Evolutionary conservation across 2,113 vertebrate genomes (phyloP).

Genomic region (Fregetta grallaria): DNA sequence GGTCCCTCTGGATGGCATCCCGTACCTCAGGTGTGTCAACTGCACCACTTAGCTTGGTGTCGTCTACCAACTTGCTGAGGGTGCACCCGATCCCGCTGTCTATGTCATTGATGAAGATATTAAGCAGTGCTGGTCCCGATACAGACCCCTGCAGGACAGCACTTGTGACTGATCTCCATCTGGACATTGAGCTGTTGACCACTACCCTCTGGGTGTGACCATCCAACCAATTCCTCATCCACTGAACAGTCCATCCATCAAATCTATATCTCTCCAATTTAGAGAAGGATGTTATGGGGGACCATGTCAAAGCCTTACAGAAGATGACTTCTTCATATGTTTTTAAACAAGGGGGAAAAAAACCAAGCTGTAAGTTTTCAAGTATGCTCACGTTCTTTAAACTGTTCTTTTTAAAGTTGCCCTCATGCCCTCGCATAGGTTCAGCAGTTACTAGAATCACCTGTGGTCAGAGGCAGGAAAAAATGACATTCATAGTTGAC

Average conservation of each 20-base stretch:
- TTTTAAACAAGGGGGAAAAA: background rate
- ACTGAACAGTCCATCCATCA: background rate
- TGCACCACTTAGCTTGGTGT: background rate
- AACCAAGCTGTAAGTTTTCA: background rate
- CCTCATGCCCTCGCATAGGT: background rate
- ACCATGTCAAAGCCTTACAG: background rate
- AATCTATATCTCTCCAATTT: background rate
- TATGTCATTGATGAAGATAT: background rate
- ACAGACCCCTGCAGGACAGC: background rate
- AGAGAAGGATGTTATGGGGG: background rate
- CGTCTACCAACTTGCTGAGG: background rate
- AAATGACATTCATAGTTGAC: background rate
- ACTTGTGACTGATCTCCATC: background rate
- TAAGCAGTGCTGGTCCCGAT: background rate
- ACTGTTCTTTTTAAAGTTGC: background rate
- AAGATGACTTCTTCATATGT: background rate
- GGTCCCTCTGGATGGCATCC: background rate
- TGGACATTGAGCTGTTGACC: background rate
- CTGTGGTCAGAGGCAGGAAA: background rate
- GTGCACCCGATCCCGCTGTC: background rate
- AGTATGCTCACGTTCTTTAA: background rate
- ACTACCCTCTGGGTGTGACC: background rate
- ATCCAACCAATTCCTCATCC: background rate
- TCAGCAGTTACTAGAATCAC: background rate
- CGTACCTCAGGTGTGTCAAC: background rate